phyloP scores from a whole-genome alignment of 2,888 invertebrate genomes.

The Pristionchus entomophagus region DNA sequence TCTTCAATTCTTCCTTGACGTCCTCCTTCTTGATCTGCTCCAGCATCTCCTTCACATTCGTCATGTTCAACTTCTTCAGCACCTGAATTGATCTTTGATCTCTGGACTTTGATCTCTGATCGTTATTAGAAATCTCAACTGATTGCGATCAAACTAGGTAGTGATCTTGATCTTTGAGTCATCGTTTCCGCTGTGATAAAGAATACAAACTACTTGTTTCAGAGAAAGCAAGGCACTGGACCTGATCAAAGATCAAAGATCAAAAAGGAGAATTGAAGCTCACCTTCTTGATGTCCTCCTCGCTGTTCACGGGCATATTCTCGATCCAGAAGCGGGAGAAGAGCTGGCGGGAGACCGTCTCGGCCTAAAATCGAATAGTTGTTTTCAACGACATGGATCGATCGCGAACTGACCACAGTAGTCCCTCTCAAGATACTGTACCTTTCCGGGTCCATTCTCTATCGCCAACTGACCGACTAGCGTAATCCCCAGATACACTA shows the following conservation, averaged over 20 bases:
- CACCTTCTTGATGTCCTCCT: conserved; percentile 30
- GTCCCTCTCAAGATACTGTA: no score
- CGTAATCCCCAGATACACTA: no score
- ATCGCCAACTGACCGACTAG: no score
- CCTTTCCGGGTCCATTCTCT: neutral
- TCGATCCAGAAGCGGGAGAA: conserved; percentile 45
- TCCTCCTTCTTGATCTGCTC: neutral
- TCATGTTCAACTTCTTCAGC: neutral
- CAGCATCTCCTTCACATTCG: neutral
- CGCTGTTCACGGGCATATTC: conserved; percentile 1
- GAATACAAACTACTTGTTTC: no score
- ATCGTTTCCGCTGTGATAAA: no score
- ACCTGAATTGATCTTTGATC: conserved; percentile 22
- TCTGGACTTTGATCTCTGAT: neutral
- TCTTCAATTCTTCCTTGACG: neutral
- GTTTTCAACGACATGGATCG: no score
- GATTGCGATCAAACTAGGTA: neutral
- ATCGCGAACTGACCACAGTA: no score
- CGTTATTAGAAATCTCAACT: neutral
- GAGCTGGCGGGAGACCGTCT: conserved; percentile 25
- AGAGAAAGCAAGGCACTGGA: no score
- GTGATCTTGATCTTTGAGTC: no score
- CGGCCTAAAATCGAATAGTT: neutral
- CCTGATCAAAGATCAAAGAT: neutral
- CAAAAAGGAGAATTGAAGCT: neutral